Percentiles rank a stretch among this genome's conserved stretches.
phyloP scores from a whole-genome alignment of 1,140 invertebrate species.

The Pomacea maculata region DNA sequence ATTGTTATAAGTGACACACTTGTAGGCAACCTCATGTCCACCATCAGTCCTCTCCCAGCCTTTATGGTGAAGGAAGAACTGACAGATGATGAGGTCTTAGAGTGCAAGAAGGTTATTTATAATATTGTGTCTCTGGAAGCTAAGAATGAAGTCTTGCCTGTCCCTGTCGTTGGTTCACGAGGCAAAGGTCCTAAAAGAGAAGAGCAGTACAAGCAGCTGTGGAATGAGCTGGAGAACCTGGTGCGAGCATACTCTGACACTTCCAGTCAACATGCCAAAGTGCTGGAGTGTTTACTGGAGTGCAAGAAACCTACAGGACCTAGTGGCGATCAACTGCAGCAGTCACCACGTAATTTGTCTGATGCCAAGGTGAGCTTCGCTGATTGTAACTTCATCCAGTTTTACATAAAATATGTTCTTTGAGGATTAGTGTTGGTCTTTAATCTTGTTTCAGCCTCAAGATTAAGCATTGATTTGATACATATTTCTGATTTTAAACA shows the following conservation, averaged over 20 bases:
- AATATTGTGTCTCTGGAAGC: constrained; percentile 83
- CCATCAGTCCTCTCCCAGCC: constrained; percentile 81
- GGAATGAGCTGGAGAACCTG: constrained; percentile 87
- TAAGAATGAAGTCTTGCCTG: constrained; percentile 81
- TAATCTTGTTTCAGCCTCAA: no score
- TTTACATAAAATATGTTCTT: constrained; percentile 72
- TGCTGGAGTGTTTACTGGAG: constrained; percentile 86
- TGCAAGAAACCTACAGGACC: constrained; percentile 69
- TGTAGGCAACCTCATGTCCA: constrained; percentile 85
- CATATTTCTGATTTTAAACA: no score
- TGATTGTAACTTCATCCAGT: constrained; percentile 42
- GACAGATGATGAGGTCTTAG: constrained; percentile 83
- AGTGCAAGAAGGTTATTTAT: constrained; percentile 89
- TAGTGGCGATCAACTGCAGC: constrained; percentile 56
- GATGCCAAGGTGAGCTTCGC: constrained; percentile 44
- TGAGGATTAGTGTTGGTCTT: constrained; percentile 71
- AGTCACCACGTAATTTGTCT: constrained; percentile 51
- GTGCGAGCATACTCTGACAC: constrained; percentile 78
- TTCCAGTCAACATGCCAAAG: constrained; percentile 76
- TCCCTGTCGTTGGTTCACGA: constrained; percentile 70
- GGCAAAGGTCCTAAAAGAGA: constrained; percentile 72
- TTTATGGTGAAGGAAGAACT: constrained; percentile 85
- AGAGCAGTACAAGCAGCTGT: constrained; percentile 90
- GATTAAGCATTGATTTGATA: no score
- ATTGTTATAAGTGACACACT: constrained; percentile 89